These are phyloP conservation scores for Glomeris maerens DNA, from an alignment of 1,140 invertebrate species.

Conservation along the genomic window DNA sequence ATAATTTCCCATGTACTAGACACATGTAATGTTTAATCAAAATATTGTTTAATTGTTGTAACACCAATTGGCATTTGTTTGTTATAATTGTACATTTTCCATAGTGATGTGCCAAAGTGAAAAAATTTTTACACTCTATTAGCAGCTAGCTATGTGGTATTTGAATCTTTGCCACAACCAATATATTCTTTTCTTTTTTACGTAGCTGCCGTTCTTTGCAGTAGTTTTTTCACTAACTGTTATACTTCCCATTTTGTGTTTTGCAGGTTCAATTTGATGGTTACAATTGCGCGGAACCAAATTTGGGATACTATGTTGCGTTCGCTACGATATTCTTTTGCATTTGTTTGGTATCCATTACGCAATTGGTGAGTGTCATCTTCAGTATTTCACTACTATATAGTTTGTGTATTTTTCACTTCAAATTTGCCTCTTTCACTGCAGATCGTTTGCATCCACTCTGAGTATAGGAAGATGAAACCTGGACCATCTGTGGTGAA, in stretches of 20 bases:
- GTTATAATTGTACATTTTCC: not conserved
- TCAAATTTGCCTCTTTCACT: slow-evolving; percentile 6
- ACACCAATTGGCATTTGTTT: too few relatives aligned
- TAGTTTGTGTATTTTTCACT: not conserved
- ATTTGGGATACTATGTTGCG: slow-evolving; percentile 49
- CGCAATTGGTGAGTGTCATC: slow-evolving; percentile 67
- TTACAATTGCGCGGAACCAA: slow-evolving; percentile 43
- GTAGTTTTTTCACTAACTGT: slow-evolving; percentile 1
- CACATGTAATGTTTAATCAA: too few relatives aligned
- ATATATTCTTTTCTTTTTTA: too few relatives aligned
- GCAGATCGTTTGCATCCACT: slow-evolving; percentile 28
- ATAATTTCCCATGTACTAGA: slow-evolving; percentile 18
- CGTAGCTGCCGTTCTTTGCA: slow-evolving; percentile 8
- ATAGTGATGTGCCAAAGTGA: not conserved
- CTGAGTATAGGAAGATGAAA: slow-evolving; percentile 66
- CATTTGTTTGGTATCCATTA: slow-evolving; percentile 66
- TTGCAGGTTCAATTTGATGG: slow-evolving; percentile 52
- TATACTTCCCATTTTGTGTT: slow-evolving; percentile 13
- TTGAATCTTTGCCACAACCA: too few relatives aligned
- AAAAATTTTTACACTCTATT: not conserved
- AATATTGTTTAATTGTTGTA: too few relatives aligned
- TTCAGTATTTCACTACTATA: slow-evolving; percentile 23
- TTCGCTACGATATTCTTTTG: slow-evolving; percentile 67
- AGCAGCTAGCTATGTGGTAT: too few relatives aligned
- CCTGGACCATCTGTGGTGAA: slow-evolving; percentile 57